A percentile compares a stretch with the other conserved stretches of the same genome.
Conservation (phyloP, 2,797 vertebrate species). For the Ptychadena robeensis region DNA sequence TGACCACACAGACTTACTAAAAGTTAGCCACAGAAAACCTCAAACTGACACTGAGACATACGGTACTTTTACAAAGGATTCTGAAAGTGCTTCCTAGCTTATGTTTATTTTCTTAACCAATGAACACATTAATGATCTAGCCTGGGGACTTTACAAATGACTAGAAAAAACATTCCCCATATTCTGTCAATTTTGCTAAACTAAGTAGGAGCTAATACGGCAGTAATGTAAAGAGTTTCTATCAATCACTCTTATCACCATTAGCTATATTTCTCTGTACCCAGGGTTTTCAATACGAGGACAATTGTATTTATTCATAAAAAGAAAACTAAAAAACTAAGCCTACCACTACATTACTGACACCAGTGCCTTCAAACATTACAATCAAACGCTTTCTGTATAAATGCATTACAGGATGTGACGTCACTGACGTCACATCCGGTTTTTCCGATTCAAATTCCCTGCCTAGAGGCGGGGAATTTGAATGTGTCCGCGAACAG, state of each 20-base stretch:
- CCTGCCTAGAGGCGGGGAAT: no score
- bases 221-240: not conserved
- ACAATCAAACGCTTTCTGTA: no score
- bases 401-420: no score
- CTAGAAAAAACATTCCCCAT: slow-evolving; percentile 17
- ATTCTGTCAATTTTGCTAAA: slow-evolving; percentile 32
- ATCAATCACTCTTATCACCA: not conserved
- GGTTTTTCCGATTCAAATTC: no score
- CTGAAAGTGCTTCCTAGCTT: not conserved
- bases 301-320: no score
- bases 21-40: not conserved
- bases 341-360: no score
- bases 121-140: slow-evolving; percentile 27
- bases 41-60: not conserved
- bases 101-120: slow-evolving; percentile 33
- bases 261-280: no score
- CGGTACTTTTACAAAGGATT: not conserved
- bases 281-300: no score
- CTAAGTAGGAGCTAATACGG: not conserved
- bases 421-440: no score
- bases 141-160: slow-evolving; percentile 42
- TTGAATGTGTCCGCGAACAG: no score
- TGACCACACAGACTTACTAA: slow-evolving; percentile 26
- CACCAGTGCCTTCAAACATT: no score
- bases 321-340: not conserved